A percentile compares a stretch with the other conserved stretches of the same genome.
Conservation (phyloP, 2,888 invertebrate species). For the Melanostoma mellinum region DNA sequence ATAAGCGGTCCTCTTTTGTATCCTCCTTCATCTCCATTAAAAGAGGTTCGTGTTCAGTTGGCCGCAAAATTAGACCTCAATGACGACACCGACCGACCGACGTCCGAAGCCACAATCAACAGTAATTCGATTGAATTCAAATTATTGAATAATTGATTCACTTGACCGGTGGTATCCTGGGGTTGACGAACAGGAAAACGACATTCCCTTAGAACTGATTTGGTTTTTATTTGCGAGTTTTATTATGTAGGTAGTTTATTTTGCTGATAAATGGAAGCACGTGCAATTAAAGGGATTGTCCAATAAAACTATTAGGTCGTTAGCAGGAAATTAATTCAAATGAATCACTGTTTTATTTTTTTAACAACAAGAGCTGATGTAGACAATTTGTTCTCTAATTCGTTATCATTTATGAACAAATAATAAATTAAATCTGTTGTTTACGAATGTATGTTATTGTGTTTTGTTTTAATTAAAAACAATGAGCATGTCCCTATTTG, state of each 20-base stretch:
- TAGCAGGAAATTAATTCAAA: conserved; percentile 53
- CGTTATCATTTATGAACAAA: conserved; percentile 1
- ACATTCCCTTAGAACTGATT: not conserved
- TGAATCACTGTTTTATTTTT: conserved; percentile 5
- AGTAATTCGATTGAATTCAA: conserved; percentile 52
- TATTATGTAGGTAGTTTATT: not conserved
- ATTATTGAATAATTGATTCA: conserved; percentile 55
- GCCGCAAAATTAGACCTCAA: conserved; percentile 23
- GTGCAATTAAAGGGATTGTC: conserved; percentile 33
- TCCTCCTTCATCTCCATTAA: no score
- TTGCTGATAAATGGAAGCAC: conserved; percentile 2
- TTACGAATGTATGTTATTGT: conserved; percentile 24
- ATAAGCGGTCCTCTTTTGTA: no score
- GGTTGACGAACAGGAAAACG: no score
- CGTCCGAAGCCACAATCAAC: conserved; percentile 22
- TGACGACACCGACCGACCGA: no score
- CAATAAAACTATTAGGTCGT: conserved; percentile 25
- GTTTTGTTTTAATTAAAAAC: conserved; percentile 28
- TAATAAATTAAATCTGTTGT: not conserved
- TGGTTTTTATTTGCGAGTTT: not conserved
- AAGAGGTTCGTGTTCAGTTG: not conserved
- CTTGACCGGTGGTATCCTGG: conserved; percentile 5
- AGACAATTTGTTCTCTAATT: not conserved
- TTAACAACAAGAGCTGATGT: not conserved
- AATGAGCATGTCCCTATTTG: not conserved